Conservation (phyloP, 1,140 invertebrate species). For the Bombus soroeensis region DNA sequence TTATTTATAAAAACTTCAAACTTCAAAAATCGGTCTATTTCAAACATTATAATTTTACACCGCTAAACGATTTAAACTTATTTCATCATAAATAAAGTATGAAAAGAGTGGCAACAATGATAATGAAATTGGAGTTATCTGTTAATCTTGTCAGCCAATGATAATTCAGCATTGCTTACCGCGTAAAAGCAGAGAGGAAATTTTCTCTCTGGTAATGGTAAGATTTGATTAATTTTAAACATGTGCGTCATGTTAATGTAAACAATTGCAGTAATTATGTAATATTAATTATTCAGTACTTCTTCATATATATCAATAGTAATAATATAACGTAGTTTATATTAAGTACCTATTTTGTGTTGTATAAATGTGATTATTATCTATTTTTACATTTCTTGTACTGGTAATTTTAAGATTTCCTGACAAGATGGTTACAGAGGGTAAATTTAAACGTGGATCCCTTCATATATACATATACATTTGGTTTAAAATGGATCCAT, state of each 20-base stretch:
- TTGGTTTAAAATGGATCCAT: no score
- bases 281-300: background rate
- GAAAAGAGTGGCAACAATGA: background rate
- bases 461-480: no score
- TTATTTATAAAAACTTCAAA: background rate
- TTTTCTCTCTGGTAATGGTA: background rate
- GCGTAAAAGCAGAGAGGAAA: no score
- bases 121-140: background rate
- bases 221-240: background rate
- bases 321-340: background rate
- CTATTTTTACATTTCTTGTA: background rate
- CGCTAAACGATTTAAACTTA: constrained; percentile 2
- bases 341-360: background rate
- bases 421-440: background rate
- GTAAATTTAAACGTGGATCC: background rate
- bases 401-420: background rate
- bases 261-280: background rate
- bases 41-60: background rate
- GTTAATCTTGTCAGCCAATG: background rate
- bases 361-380: background rate
- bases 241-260: background rate
- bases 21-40: background rate
- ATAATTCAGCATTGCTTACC: background rate
- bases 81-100: background rate
- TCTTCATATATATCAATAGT: background rate